Evolutionary conservation across 2,888 invertebrate species (phyloP).

Genomic region (Synanthedon myopaeformis): DNA sequence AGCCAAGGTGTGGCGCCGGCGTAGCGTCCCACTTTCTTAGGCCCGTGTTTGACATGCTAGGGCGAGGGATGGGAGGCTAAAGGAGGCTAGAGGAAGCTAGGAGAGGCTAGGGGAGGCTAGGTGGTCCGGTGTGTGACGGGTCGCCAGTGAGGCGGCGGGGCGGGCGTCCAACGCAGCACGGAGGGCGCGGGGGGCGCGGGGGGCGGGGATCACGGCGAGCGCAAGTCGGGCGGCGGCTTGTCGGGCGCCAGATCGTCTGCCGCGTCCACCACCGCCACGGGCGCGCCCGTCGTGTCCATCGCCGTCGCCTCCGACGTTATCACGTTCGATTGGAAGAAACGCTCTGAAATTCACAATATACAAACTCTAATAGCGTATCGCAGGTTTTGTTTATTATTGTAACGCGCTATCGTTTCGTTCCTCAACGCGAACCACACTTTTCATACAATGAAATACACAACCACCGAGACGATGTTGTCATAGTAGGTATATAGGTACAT

Average conservation of each 20-base stretch:
- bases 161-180: conserved; percentile 56
- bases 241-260: conserved; percentile 55
- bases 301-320: conserved; percentile 69
- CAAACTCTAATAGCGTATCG: too few relatives aligned
- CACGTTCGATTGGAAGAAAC: conserved; percentile 74
- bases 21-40: too few relatives aligned
- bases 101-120: conserved; percentile 12
- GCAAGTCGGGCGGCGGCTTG: conserved; percentile 53
- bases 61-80: too few relatives aligned
- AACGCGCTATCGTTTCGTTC: too few relatives aligned
- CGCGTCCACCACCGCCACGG: conserved; percentile 39
- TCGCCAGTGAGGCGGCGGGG: conserved; percentile 61
- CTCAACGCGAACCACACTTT: too few relatives aligned
- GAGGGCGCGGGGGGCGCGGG: conserved; percentile 15
- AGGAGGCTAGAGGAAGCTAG: too few relatives aligned
- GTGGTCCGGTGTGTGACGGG: conserved; percentile 53
- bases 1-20: too few relatives aligned
- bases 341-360: conserved; percentile 42
- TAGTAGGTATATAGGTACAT: too few relatives aligned
- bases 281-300: conserved; percentile 55
- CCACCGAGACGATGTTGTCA: too few relatives aligned
- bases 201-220: conserved; percentile 53
- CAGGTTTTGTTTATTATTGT: too few relatives aligned
- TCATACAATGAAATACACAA: too few relatives aligned
- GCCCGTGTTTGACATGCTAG: too few relatives aligned